Evolutionary conservation across 2,113 vertebrate species (phyloP).

Genomic region (Toxostoma redivivum): DNA sequence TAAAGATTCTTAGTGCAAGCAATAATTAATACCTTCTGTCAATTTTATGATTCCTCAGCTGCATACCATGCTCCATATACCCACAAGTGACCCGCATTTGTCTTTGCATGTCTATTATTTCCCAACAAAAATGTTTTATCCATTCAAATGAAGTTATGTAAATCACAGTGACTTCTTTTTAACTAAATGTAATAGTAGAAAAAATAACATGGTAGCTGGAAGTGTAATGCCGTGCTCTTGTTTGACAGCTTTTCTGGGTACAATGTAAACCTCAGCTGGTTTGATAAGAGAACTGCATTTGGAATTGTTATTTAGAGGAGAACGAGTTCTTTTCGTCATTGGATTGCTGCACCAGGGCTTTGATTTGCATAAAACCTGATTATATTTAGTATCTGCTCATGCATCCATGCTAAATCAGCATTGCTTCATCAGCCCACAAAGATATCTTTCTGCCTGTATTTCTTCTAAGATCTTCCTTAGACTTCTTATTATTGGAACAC

Average conservation of each 20-base stretch:
- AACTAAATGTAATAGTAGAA: not conserved
- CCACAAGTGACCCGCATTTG: not conserved
- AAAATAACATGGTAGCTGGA: not conserved
- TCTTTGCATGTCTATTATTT: not conserved
- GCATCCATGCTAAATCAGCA: slow-evolving; percentile 31
- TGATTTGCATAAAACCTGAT: slow-evolving; percentile 61
- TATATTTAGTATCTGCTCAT: slow-evolving; percentile 52
- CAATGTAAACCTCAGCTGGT: not conserved
- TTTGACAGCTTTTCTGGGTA: not conserved
- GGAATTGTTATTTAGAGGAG: slow-evolving; percentile 26
- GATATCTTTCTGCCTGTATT: not conserved
- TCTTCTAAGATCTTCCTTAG: not conserved
- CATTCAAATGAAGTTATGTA: not conserved
- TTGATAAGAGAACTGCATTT: slow-evolving; percentile 22
- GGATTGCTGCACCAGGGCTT: not conserved
- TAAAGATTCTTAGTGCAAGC: not conserved
- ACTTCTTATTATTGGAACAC: not conserved
- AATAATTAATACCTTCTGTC: not conserved
- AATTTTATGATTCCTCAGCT: not conserved
- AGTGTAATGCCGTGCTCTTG: not conserved
- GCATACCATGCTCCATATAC: not conserved
- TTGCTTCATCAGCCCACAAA: slow-evolving; percentile 26
- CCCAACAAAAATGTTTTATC: not conserved
- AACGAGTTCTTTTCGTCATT: slow-evolving; percentile 17
- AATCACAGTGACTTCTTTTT: not conserved